A percentile compares a stretch with the other conserved stretches of the same genome.
Evolutionary conservation across 92 coral and sea anemone genomes (phyloP).

Genomic region (Paramuricea clavata): DNA sequence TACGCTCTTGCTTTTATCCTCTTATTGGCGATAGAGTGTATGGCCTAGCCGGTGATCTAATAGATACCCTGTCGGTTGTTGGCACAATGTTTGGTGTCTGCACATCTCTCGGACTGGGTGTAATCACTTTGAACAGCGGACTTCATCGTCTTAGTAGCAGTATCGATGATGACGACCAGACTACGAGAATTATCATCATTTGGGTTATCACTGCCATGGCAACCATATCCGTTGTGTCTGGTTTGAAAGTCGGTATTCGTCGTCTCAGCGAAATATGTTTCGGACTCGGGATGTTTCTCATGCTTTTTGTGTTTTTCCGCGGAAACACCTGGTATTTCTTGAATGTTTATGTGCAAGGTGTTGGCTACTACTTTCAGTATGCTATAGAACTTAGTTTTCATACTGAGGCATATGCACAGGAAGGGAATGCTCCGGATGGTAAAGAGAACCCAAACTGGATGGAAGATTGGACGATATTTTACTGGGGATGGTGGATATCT

Average conservation of each 20-base stretch:
- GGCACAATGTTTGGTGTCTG: constrained; percentile 78
- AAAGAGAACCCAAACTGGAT: constrained; percentile 63
- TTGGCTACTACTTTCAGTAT: constrained; percentile 90
- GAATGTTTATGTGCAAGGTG: constrained; percentile 75
- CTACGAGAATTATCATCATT: constrained; percentile 68
- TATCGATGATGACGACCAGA: constrained; percentile 33
- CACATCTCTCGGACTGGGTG: constrained; percentile 79
- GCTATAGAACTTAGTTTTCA: constrained; percentile 87
- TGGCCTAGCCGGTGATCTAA: constrained; percentile 52
- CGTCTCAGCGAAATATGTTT: constrained; percentile 87
- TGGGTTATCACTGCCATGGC: constrained; percentile 81
- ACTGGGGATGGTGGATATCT: constrained; percentile 83
- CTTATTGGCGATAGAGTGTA: constrained; percentile 33
- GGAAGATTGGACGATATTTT: constrained; percentile 59
- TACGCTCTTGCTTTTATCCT: constrained; percentile 65
- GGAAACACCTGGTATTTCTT: constrained; percentile 90
- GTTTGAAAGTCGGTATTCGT: constrained; percentile 76
- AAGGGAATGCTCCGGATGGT: constrained; percentile 85
- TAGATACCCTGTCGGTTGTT: constrained; percentile 59
- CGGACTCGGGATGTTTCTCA: constrained; percentile 83
- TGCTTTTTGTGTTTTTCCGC: constrained; percentile 84
- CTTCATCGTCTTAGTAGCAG: constrained; percentile 63
- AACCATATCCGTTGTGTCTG: constrained; percentile 74
- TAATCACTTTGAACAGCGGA: constrained; percentile 68
- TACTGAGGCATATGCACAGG: constrained; percentile 93